These are phyloP conservation scores for Elephantulus edwardii DNA, from an alignment of 2,113 vertebrate species.

Conservation along the genomic window DNA sequence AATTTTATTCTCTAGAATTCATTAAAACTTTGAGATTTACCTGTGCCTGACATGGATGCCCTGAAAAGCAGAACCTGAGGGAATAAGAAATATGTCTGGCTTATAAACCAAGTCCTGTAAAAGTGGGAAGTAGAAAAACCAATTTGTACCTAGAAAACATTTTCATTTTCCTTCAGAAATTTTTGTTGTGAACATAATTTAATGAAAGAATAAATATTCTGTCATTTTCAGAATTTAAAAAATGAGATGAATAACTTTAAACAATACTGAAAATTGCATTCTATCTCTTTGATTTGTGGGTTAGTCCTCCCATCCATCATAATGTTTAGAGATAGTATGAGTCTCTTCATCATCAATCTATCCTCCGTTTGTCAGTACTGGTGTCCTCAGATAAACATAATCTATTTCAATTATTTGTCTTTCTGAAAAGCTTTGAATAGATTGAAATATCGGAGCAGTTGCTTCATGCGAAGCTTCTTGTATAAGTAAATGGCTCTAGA, in stretches of 20 bases:
- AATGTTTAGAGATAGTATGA: constrained; percentile 10
- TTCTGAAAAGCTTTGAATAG: constrained; percentile 24
- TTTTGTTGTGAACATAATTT: constrained; percentile 41
- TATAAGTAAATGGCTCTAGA: constrained; percentile 6
- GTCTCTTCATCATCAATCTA: constrained; percentile 49
- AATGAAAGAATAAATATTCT: constrained; percentile 54
- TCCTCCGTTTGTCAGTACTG: not conserved
- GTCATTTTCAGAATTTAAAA: constrained; percentile 60
- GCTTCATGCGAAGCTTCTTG: not conserved
- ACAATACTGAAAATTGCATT: constrained; percentile 42
- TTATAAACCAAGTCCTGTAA: not conserved
- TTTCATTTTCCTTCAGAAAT: constrained; percentile 47
- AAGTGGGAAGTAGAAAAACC: not conserved
- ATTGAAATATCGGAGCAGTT: constrained; percentile 36
- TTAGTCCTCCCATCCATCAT: constrained; percentile 51
- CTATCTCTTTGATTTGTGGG: constrained; percentile 64
- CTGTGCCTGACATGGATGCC: not conserved
- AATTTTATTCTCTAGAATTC: not conserved
- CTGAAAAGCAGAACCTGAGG: not conserved
- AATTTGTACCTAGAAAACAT: not conserved
- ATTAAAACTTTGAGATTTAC: not conserved
- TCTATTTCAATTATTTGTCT: constrained; percentile 58
- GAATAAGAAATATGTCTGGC: not conserved
- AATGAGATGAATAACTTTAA: constrained; percentile 46
- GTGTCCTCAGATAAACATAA: constrained; percentile 53